Evolutionary conservation across 2,113 vertebrate species (phyloP), one percentile per base, ranked within the genome.

Genomic region (Psophia crepitans): DNA sequence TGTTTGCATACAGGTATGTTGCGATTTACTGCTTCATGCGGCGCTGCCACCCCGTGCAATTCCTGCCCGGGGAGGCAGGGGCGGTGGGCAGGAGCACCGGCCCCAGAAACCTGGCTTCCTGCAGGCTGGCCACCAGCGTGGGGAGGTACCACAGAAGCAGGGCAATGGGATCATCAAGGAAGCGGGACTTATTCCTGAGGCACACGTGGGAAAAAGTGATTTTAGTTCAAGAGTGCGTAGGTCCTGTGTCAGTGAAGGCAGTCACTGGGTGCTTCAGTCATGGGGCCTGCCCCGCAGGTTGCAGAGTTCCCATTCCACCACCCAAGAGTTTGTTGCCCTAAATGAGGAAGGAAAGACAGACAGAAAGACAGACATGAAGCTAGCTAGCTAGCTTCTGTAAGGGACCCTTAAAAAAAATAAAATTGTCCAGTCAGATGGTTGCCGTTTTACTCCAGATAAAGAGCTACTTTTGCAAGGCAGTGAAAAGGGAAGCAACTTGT

Each of bases 221-320:
- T 65, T 82, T 35, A 71, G 23, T n/a, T n/a, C 30, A 71, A 35
- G 16, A 58, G 33, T 0, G 0, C 5, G 7, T 5, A 56, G 28
- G 37, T 60, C 35, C 51, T 56, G 23, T 8, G 9, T 24, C 65
- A 57, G 0, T 22, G 41, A 91, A 54, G 46, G 43, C 41, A 54
- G n/a, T 10, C 1, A 4, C 51, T 69, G 48, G 14, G 39, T 46
- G 23, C 53, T 78, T 41, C 19, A 4, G 26, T 32, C 37, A 32
- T 8, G 51, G 39, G 33, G 58, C 35, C n/a, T 39, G 39, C 24
- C 51, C 64, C 81, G 37, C 32, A 61, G 19, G 11, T 68, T 82
- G 49, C 37, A 73, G 57, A 9, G 12, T 10, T 91, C 32, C 32
- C 0, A 0, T 19, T 65, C 44, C 41, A 51, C 48, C 41, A 74